These are phyloP conservation scores for Macrosiphum euphorbiae DNA, from an alignment of 2,888 invertebrate genomes.

Conservation along the genomic window DNA sequence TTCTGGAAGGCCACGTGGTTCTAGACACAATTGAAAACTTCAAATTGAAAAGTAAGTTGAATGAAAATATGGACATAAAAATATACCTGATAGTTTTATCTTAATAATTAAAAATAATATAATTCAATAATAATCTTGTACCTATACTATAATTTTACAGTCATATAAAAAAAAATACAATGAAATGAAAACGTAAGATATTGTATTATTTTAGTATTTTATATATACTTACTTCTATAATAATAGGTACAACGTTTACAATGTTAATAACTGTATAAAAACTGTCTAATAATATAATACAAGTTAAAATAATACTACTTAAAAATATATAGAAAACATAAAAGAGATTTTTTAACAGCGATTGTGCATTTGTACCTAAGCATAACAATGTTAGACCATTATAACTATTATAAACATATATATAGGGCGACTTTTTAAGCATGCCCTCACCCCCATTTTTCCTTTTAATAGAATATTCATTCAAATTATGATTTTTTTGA, in stretches of 20 bases:
- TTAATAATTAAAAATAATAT: not conserved
- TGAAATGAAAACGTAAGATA: not conserved
- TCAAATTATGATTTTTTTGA: too few relatives aligned
- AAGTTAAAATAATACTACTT: too few relatives aligned
- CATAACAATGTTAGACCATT: too few relatives aligned
- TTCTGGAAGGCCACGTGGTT: conserved; percentile 77
- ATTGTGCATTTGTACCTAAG: too few relatives aligned
- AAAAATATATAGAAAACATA: too few relatives aligned
- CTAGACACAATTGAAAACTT: conserved; percentile 82
- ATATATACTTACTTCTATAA: not conserved
- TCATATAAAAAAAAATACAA: not conserved
- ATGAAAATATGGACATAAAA: conserved; percentile 23
- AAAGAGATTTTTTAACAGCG: too few relatives aligned
- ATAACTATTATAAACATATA: too few relatives aligned
- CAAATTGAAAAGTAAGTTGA: conserved; percentile 78
- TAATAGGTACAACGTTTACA: not conserved
- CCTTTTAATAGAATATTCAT: too few relatives aligned
- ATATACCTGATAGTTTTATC: not conserved
- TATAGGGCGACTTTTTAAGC: too few relatives aligned
- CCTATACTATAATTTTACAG: not conserved
- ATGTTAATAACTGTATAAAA: too few relatives aligned
- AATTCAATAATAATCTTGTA: not conserved
- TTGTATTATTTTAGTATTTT: not conserved
- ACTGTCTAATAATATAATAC: too few relatives aligned
- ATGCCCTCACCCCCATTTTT: too few relatives aligned